Evolutionary conservation across 1,140 invertebrate genomes (phyloP).

Genomic region (Rhynchophorus ferrugineus): DNA sequence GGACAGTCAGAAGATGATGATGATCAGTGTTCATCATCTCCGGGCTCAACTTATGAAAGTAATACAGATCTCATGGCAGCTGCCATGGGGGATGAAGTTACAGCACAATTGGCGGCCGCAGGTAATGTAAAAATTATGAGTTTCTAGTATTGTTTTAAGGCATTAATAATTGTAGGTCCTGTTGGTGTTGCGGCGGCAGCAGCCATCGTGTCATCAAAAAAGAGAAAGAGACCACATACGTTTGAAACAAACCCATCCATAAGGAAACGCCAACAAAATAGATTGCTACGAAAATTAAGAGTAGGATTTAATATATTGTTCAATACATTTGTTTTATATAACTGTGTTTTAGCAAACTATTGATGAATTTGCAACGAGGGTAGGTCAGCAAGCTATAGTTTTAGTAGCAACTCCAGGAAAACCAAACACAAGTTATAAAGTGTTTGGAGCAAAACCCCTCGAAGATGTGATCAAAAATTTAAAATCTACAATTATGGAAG

Average conservation of each 20-base stretch:
- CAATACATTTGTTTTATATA: neutral
- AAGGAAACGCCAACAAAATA: conserved; percentile 90
- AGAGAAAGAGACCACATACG: conserved; percentile 88
- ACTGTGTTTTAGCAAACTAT: conserved; percentile 71
- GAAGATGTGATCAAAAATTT: conserved; percentile 93
- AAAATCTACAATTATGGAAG: conserved; percentile 85
- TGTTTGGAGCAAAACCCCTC: conserved; percentile 93
- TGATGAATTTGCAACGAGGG: conserved; percentile 92
- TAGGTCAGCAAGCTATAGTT: conserved; percentile 96
- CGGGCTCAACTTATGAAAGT: conserved; percentile 65
- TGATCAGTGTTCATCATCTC: conserved; percentile 63
- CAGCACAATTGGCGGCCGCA: conserved; percentile 89
- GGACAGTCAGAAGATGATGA: conserved; percentile 69
- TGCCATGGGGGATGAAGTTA: conserved; percentile 86
- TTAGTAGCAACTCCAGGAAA: conserved; percentile 95
- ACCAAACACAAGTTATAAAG: conserved; percentile 90
- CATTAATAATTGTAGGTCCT: conserved; percentile 55
- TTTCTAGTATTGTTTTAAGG: neutral
- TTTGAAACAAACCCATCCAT: conserved; percentile 98
- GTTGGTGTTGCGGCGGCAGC: conserved; percentile 94
- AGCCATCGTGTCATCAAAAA: conserved; percentile 92
- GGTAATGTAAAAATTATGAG: conserved; percentile 47
- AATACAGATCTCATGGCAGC: conserved; percentile 66
- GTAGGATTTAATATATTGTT: conserved; percentile 48
- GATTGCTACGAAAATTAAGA: conserved; percentile 78